Evolutionary conservation across 2,888 invertebrate genomes (phyloP).

Genomic region (Zygothrica quintamaculata): DNA sequence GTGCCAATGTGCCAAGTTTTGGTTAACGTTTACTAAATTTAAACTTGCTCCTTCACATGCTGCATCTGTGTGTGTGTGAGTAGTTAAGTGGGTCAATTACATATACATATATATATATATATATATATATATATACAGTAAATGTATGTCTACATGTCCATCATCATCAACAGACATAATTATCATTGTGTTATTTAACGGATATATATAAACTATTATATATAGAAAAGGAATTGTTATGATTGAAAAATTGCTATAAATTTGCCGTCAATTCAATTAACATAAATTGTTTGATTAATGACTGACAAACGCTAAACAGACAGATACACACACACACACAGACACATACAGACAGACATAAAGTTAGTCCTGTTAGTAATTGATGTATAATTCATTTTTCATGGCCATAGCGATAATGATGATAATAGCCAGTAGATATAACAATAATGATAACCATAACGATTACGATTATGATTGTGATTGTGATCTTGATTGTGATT

Average conservation of each 20-base stretch:
- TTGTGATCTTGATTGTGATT: conserved; percentile 24
- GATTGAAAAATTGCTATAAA: conserved; percentile 69
- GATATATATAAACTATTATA: conserved; percentile 4
- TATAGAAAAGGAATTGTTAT: conserved; percentile 1
- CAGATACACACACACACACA: conserved; percentile 21
- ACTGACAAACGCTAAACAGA: conserved; percentile 65
- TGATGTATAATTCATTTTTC: conserved; percentile 61
- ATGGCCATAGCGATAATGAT: conserved; percentile 42
- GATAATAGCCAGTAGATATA: conserved; percentile 19
- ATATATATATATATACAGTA: too few species aligned
- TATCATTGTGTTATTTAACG: conserved; percentile 5
- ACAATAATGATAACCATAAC: conserved; percentile 27
- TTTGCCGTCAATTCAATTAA: conserved; percentile 77
- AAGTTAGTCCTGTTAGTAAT: conserved; percentile 60
- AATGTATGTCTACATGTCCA: conserved; percentile 1
- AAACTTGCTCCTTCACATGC: conserved; percentile 35
- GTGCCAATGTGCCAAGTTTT: conserved; percentile 54
- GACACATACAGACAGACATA: too few species aligned
- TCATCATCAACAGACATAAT: conserved; percentile 5
- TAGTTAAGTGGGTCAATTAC: conserved; percentile 66
- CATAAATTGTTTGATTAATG: conserved; percentile 79
- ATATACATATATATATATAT: too few species aligned
- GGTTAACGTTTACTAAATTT: conserved; percentile 54
- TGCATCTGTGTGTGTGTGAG: conserved; percentile 13
- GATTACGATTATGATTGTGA: conserved; percentile 26